Percentiles rank a stretch among this genome's conserved stretches.
Evolutionary conservation across 2,888 invertebrate species (phyloP).

Genomic region (Tillus elongatus): DNA sequence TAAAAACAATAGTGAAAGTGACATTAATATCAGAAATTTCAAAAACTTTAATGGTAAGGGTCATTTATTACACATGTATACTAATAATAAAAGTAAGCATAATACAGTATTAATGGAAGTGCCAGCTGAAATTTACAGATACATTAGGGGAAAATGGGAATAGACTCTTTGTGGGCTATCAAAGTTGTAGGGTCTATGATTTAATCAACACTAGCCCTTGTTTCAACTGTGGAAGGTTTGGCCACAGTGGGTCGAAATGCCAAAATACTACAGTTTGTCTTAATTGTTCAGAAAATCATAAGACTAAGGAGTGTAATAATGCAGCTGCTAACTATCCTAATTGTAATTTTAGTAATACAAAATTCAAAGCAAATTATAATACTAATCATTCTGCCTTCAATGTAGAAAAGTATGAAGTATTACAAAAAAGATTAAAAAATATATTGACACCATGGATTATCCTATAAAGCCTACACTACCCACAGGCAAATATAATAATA

Average conservation of each 20-base stretch:
- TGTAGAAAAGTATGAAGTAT: neutral
- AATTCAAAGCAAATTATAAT: neutral
- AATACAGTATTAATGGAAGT: slow-evolving; percentile 1
- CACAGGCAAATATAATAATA: neutral
- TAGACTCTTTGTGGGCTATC: slow-evolving; percentile 4
- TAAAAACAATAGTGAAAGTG: neutral
- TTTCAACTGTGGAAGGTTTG: slow-evolving; percentile 5
- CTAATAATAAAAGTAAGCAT: neutral
- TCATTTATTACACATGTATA: neutral
- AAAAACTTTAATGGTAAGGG: slow-evolving; percentile 1
- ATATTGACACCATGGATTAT: slow-evolving; percentile 3
- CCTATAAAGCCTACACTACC: slow-evolving; percentile 1
- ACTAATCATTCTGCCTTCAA: neutral
- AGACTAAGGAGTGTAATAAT: neutral
- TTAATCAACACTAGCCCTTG: neutral
- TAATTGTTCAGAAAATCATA: neutral
- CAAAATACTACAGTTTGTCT: neutral
- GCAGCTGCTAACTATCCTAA: neutral
- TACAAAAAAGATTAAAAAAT: slow-evolving; percentile 2
- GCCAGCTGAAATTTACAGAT: neutral
- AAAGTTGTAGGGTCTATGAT: slow-evolving; percentile 5
- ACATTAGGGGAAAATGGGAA: neutral
- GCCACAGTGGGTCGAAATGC: slow-evolving; percentile 5
- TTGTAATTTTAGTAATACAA: slow-evolving; percentile 1
- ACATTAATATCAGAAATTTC: slow-evolving; percentile 1